Conservation (phyloP, 1,140 invertebrate species). For the Chlorops oryzae region DNA sequence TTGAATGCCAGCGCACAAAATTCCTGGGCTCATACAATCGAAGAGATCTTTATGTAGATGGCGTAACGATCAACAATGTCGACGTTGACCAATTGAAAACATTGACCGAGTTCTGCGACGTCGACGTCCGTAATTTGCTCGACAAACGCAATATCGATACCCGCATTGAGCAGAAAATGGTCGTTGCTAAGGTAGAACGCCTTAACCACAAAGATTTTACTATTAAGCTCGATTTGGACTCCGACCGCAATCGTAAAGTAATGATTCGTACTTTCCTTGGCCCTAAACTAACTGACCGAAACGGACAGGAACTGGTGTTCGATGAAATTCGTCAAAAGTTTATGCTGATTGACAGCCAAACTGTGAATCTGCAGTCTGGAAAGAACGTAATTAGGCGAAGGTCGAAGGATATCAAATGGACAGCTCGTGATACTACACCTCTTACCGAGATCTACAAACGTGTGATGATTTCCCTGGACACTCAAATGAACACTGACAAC, state of each 20-base stretch:
- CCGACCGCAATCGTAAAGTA: constrained; percentile 48
- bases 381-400: constrained; percentile 60
- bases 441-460: constrained; percentile 53
- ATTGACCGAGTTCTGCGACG: constrained; percentile 26
- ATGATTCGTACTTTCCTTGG: constrained; percentile 54
- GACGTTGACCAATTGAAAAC: constrained; percentile 49
- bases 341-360: constrained; percentile 63
- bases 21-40: constrained; percentile 53
- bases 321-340: constrained; percentile 58
- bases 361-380: constrained; percentile 56
- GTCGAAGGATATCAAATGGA: constrained; percentile 58
- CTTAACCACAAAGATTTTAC: constrained; percentile 61
- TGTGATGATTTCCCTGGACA: constrained; percentile 50
- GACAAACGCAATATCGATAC: constrained; percentile 19
- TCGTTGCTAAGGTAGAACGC: constrained; percentile 45
- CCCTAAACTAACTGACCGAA: constrained; percentile 52
- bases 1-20: constrained; percentile 50
- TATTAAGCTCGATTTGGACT: constrained; percentile 51
- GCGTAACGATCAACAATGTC: constrained; percentile 55
- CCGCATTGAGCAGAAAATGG: background rate
- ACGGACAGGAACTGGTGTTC: constrained; percentile 51
- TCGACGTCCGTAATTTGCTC: constrained; percentile 43
- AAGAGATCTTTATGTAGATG: constrained; percentile 50
- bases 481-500: constrained; percentile 34
- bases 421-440: constrained; percentile 57